These are phyloP conservation scores for Grus americana DNA, from an alignment of 2,113 vertebrate species.

Conservation along the genomic window DNA sequence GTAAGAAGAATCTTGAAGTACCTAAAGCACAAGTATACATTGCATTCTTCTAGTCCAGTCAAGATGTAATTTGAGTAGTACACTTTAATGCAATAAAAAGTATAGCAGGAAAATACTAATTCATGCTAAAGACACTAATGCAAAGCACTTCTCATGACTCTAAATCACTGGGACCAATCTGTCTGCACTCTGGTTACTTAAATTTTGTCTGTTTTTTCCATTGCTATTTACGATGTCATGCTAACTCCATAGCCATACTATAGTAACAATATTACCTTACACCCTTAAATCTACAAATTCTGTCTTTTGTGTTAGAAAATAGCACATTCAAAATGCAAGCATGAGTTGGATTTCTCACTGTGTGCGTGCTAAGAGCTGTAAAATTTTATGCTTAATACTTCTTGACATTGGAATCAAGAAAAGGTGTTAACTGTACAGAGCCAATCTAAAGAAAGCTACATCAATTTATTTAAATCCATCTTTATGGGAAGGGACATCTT, in stretches of 20 bases:
- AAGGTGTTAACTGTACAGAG: neutral
- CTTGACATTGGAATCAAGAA: neutral
- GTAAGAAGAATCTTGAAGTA: neutral
- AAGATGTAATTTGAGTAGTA: neutral
- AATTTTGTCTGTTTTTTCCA: neutral
- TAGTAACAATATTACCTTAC: neutral
- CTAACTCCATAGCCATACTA: neutral
- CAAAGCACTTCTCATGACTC: neutral
- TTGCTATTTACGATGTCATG: neutral
- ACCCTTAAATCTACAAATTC: neutral
- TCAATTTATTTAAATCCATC: neutral
- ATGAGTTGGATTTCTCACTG: neutral
- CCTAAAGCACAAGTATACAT: neutral
- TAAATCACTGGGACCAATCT: neutral
- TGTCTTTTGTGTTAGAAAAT: neutral
- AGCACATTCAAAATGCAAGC: neutral
- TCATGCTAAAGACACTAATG: neutral
- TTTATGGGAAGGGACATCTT: neutral
- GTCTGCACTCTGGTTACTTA: neutral
- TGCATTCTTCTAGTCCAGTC: neutral
- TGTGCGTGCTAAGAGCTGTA: neutral
- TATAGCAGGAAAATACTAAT: neutral
- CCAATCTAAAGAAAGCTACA: neutral
- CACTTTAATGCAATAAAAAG: neutral
- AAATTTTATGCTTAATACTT: neutral